A percentile compares a stretch with the other conserved stretches of the same genome.
These are phyloP conservation scores for Leptonema lineaticorne DNA, from an alignment of 1,140 invertebrate species.

Conservation along the genomic window DNA sequence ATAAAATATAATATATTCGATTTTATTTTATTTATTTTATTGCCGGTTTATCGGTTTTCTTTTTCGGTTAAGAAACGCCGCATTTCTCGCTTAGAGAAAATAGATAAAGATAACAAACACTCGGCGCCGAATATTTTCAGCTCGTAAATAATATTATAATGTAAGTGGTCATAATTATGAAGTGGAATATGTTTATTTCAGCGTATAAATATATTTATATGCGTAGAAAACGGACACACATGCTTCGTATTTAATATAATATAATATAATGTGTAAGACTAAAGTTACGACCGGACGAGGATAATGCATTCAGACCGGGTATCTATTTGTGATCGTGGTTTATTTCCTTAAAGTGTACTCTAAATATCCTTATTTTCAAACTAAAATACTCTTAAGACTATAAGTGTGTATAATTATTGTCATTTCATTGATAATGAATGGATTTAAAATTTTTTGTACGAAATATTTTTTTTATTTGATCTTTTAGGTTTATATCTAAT, in stretches of 20 bases:
- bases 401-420: too few relatives aligned
- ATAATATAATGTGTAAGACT: too few relatives aligned
- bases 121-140: constrained; percentile 7
- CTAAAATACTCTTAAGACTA: too few relatives aligned
- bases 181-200: not conserved
- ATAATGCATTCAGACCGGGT: not conserved
- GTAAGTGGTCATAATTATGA: constrained; percentile 18
- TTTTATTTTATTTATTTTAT: constrained; percentile 1
- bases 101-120: constrained; percentile 19
- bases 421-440: too few relatives aligned
- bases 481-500: too few relatives aligned
- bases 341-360: not conserved
- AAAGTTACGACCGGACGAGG: not conserved
- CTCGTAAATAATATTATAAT: constrained; percentile 14
- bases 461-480: too few relatives aligned
- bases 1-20: too few relatives aligned
- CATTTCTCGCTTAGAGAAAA: constrained; percentile 8
- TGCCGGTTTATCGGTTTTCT: constrained; percentile 4
- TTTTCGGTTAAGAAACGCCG: not conserved
- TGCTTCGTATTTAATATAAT: too few relatives aligned
- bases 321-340: too few relatives aligned
- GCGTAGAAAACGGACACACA: too few relatives aligned
- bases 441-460: too few relatives aligned
- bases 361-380: not conserved
- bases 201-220: too few relatives aligned